phyloP scores from a whole-genome alignment of 2,797 vertebrate genomes.

The Phataginus tricuspis region DNA sequence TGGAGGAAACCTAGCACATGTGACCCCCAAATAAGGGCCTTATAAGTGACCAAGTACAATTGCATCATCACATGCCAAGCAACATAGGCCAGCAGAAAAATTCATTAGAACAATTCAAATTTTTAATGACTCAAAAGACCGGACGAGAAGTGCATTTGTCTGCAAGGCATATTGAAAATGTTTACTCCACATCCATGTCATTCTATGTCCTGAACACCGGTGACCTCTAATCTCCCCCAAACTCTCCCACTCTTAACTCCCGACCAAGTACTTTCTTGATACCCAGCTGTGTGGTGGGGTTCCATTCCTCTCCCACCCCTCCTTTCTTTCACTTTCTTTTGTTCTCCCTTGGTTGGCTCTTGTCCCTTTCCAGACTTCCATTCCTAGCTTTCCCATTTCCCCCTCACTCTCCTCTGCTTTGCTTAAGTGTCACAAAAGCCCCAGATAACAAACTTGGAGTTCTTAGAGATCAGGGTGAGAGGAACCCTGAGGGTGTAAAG shows the following conservation, averaged over 20 bases:
- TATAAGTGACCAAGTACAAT: background rate
- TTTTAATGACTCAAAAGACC: background rate
- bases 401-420: background rate
- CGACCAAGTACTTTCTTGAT: background rate
- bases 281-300: background rate
- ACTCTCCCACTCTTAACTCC: background rate
- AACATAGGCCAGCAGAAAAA: background rate
- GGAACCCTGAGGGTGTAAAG: background rate
- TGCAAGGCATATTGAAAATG: background rate
- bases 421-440: background rate
- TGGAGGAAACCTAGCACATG: background rate
- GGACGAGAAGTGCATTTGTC: background rate
- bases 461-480: background rate
- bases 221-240: background rate
- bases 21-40: background rate
- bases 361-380: background rate
- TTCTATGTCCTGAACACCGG: background rate
- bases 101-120: background rate
- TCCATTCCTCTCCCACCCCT: background rate
- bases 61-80: background rate
- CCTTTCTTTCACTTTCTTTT: background rate
- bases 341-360: background rate
- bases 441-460: background rate
- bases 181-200: background rate
- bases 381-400: background rate